Evolutionary conservation across 2,113 vertebrate genomes (phyloP), one percentile per base, ranked within the genome.

Genomic region (Alouatta palliata): DNA sequence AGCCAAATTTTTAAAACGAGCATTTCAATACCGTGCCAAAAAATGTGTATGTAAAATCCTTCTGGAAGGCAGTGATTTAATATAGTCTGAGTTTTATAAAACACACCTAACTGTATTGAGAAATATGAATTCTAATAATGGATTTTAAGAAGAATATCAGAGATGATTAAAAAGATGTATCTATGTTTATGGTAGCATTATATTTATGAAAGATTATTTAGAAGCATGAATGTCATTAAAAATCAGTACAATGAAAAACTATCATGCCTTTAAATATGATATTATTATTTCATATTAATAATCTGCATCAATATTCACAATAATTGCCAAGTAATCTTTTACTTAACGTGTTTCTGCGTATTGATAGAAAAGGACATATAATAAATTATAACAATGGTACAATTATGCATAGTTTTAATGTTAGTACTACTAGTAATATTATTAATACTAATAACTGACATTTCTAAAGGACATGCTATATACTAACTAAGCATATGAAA

Each of bases 271-370:
- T 87, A 94, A 92, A 68, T 71, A 80, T 32, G 37, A 94, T 21
- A 83, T 90, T 95, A 95, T 25, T 49, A 95, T 52, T 92, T 12
- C 30, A 87, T 47, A 82, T 92, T 96, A 97, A 95, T 94, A n/a
- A 81, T 87, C 20, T 80, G n/a, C n/a, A 43, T 82, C 30, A 84
- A 47, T 77, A 82, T 68, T 77, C 45, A 87, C 3, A 75, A 70
- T 86, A 93, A 79, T 40, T 64, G 40, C n/a, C 21, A 40, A 58
- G 58, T 37, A 76, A 61, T 56, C 37, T 17, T 83, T 25, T 66
- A 45, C 0, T 19, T 35, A 56, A 30, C 54, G 23, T 17, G 19
- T 54, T 87, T 94, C 43, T 58, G 25, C 2, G 16, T 73, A 45
- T 27, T 79, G 25, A 35, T 68, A 79, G 21, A 64, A 43, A 73